Evolutionary conservation across 2,797 vertebrate species (phyloP).

Genomic region (Oreochromis mossambicus): DNA sequence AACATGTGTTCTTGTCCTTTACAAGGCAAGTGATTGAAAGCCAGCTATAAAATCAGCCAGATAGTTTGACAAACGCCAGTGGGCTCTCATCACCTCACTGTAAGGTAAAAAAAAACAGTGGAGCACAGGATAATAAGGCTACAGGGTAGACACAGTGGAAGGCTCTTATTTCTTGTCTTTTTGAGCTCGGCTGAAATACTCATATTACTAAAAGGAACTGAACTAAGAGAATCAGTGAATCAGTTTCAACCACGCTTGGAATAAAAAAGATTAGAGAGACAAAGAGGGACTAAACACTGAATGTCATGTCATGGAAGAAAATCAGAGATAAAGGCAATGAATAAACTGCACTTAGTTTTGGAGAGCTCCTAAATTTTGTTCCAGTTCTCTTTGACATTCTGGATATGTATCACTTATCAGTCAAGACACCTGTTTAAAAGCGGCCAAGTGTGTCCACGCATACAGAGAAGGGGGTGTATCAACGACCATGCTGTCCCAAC

Average conservation of each 20-base stretch:
- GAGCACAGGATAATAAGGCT: not conserved
- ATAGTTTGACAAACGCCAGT: constrained; percentile 69
- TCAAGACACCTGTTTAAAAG: constrained; percentile 70
- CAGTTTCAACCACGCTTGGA: not conserved
- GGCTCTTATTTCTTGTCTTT: not conserved
- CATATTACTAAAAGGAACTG: not conserved
- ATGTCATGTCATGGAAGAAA: not conserved
- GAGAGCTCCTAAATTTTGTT: constrained; percentile 10
- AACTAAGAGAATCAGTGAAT: not conserved
- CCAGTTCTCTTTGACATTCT: constrained; percentile 8
- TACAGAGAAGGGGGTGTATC: constrained; percentile 11
- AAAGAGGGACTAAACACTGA: not conserved
- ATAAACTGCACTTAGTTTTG: not conserved
- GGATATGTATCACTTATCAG: constrained; percentile 56
- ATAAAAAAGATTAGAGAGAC: not conserved
- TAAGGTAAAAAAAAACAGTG: not conserved
- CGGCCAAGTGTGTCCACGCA: constrained; percentile 7
- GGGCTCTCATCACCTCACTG: constrained; percentile 46
- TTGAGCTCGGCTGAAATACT: not conserved
- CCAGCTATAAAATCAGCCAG: constrained; percentile 71
- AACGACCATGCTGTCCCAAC: constrained; percentile 48
- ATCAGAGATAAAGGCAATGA: constrained; percentile 22
- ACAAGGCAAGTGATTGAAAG: constrained; percentile 76
- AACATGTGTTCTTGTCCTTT: constrained; percentile 78
- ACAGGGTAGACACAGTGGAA: not conserved